Conservation (phyloP, 2,113 vertebrate genomes). For the Saccopteryx leptura region DNA sequence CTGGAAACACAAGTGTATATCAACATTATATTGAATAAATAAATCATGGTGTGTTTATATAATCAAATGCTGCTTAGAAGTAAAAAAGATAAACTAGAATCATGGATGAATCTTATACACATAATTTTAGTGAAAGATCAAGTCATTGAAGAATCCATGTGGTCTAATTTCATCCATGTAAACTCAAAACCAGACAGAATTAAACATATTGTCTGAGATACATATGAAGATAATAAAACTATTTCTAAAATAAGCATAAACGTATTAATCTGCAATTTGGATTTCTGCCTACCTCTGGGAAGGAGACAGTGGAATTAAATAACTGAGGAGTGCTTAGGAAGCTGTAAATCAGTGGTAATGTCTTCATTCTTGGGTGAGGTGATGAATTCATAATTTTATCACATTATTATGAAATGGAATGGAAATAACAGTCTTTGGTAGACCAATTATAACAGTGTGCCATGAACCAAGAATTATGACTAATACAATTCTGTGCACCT, state of each 20-base stretch:
- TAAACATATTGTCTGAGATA: constrained; percentile 1
- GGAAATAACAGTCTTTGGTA: neutral
- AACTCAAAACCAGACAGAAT: constrained; percentile 60
- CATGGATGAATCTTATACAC: neutral
- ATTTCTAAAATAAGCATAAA: neutral
- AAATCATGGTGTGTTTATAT: constrained; percentile 25
- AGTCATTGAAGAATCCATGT: neutral
- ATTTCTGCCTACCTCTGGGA: neutral
- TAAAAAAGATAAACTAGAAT: constrained; percentile 52
- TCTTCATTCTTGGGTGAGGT: neutral
- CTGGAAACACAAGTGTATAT: constrained; percentile 34
- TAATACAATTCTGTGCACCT: neutral
- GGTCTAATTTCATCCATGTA: neutral
- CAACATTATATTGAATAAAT: constrained; percentile 58
- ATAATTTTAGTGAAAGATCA: constrained; percentile 50
- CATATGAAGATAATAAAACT: neutral
- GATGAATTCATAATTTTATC: neutral
- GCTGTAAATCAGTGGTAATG: neutral
- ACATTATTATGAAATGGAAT: constrained; percentile 8
- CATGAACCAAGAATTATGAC: constrained; percentile 31
- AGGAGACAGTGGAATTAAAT: neutral
- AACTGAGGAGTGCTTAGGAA: neutral
- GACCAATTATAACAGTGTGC: neutral
- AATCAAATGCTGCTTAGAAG: constrained; percentile 42
- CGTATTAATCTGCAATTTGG: neutral